These are phyloP conservation scores for Hipposideros armiger DNA, from an alignment of 2,113 vertebrate genomes.

Conservation along the genomic window DNA sequence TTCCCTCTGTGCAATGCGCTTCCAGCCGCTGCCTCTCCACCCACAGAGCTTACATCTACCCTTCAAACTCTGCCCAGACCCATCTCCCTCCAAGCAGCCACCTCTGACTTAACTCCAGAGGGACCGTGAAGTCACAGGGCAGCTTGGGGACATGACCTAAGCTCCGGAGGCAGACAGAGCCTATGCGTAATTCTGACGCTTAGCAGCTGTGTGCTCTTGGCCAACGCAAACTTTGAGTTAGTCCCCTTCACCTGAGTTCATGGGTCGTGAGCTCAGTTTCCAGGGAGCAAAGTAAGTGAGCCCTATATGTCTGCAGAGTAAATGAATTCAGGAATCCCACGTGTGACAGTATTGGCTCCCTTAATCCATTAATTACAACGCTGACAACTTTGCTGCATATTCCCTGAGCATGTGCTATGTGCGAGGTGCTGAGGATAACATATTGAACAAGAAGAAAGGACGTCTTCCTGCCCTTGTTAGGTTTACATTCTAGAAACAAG, in stretches of 20 bases:
- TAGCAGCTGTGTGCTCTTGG: not conserved
- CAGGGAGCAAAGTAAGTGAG: not conserved
- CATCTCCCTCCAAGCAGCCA: not conserved
- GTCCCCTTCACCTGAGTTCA: not conserved
- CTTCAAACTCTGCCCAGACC: not conserved
- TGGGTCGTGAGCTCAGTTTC: not conserved
- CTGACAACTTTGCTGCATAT: not conserved
- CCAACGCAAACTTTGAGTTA: not conserved
- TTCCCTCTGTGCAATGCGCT: not conserved
- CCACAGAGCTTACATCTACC: not conserved
- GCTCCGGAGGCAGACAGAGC: not conserved
- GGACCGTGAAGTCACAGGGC: not conserved
- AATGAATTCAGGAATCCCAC: not conserved
- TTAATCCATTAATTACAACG: not conserved
- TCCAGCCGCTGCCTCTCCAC: not conserved
- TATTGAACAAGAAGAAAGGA: not conserved
- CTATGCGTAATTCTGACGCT: not conserved
- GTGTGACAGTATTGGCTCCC: accelerated
- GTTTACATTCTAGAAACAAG: not conserved
- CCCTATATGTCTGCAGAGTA: not conserved
- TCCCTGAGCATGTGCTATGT: accelerated
- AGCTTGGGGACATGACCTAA: accelerated
- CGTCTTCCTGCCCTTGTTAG: accelerated
- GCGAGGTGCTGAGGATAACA: not conserved
- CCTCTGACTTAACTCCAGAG: not conserved